Evolutionary conservation across 2,113 vertebrate species (phyloP), one percentile per base, ranked within the genome.

Genomic region (Spermophilus dauricus): DNA sequence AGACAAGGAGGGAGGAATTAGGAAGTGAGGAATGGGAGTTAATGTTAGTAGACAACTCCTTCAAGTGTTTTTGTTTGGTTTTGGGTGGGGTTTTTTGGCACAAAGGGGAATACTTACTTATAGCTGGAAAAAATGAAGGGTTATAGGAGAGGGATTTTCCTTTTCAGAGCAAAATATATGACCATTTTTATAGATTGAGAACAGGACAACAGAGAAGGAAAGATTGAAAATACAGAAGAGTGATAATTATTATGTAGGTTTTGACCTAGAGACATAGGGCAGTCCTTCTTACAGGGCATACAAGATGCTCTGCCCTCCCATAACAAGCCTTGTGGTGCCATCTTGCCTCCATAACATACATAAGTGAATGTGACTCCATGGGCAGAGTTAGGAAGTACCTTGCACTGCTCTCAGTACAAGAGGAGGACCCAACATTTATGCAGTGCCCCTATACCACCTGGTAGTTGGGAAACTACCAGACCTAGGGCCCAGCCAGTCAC

Each of bases 91-190:
- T 20, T 18, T 61, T 61, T 58, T 58, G 56, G 56, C 24, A 26
- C 7, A 61, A 58, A 61, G 22, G 58, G n/a, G 48, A 2, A 91
- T n/a, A 34, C 16, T 45, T 26, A 22, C 16, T 45, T 26, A 22
- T 69, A 18, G 2, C 28, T 78, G 39, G 48, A 67, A 77, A 75
- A 96, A 8, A 24, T 76, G 20, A 90, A 72, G 26, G 34, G 2
- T 84, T 39, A 45, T n/a, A 13, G 63, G 70, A 80, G 10, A 53
- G n/a, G 51, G 13, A 61, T 87, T 90, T 90, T 87, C 13, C 85
- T 96, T 90, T 22, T 78, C 76, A 72, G 83, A 94, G 37, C 76
- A 90, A 77, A 37, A 95, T 77, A 90, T 48, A 3, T 81, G 37
- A 85, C 24, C 39, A 45, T 69, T 84, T 87, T 39, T 37, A 86